These are phyloP conservation scores for Heliconius eleuchia DNA, from an alignment of 1,140 invertebrate species.

Conservation along the genomic window DNA sequence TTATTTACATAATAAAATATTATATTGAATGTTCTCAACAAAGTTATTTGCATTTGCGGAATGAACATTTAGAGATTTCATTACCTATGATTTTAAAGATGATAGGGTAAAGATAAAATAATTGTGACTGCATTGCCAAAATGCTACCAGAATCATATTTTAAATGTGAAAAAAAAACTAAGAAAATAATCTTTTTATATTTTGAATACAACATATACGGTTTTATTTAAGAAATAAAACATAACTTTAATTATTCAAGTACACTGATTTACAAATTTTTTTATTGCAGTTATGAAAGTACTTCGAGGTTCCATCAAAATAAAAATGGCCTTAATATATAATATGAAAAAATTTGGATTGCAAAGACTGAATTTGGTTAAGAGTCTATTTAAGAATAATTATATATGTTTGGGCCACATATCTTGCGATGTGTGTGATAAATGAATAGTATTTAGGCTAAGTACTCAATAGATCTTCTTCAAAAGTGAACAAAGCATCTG, in stretches of 20 bases:
- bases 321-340: neutral
- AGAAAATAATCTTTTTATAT: no score
- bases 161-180: no score
- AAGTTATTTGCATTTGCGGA: no score
- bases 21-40: no score
- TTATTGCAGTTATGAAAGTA: slow-evolving; percentile 51
- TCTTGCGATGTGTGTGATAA: slow-evolving; percentile 26
- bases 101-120: no score
- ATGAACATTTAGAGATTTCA: no score
- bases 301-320: neutral
- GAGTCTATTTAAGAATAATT: slow-evolving; percentile 21
- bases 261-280: neutral
- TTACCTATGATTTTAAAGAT: no score
- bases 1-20: no score
- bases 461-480: neutral
- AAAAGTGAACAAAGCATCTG: neutral
- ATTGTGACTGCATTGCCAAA: no score
- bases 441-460: slow-evolving; percentile 5
- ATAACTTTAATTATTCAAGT: neutral
- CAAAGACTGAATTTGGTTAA: slow-evolving; percentile 40
- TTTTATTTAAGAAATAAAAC: neutral
- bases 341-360: neutral
- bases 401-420: slow-evolving; percentile 23
- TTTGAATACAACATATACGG: no score
- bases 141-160: no score